These are phyloP conservation scores for Phenganax stokvisi DNA, from an alignment of 92 coral and sea anemone species.

Conservation along the genomic window DNA sequence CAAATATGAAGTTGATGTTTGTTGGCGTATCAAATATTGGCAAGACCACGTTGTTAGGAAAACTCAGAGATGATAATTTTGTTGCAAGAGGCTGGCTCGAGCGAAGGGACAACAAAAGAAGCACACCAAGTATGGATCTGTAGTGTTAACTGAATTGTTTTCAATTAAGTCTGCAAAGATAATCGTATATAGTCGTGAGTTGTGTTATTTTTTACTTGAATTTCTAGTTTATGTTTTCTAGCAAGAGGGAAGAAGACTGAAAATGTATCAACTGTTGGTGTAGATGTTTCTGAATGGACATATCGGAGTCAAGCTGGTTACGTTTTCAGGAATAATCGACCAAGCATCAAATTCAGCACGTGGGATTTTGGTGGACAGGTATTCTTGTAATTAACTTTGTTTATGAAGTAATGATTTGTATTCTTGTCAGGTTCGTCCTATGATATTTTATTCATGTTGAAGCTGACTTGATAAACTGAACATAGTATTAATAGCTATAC, in stretches of 20 bases:
- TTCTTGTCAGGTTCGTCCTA: not conserved
- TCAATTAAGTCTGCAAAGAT: too few relatives aligned
- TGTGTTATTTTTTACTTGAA: not conserved
- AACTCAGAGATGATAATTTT: conserved; percentile 63
- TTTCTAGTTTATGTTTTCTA: not conserved
- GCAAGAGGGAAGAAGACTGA: conserved; percentile 47
- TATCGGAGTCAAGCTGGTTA: conserved; percentile 76
- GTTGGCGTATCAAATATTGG: conserved; percentile 98
- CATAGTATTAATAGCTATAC: too few relatives aligned
- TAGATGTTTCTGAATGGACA: conserved; percentile 96
- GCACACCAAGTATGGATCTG: conserved; percentile 20
- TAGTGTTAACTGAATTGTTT: too few relatives aligned
- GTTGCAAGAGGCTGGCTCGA: conserved; percentile 75
- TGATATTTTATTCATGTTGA: too few relatives aligned
- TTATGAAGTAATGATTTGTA: not conserved
- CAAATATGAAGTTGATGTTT: conserved; percentile 98
- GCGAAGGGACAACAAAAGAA: conserved; percentile 61
- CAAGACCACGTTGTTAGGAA: conserved; percentile 79
- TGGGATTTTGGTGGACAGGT: conserved; percentile 99
- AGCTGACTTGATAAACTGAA: too few relatives aligned
- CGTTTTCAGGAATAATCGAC: conserved; percentile 67
- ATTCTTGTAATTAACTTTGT: not conserved
- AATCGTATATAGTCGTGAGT: too few relatives aligned
- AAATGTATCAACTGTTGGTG: conserved; percentile 95
- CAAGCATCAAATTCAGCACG: conserved; percentile 86